These are phyloP conservation scores for Tragelaphus eurycerus DNA, from an alignment of 2,797 vertebrate species.

Conservation along the genomic window DNA sequence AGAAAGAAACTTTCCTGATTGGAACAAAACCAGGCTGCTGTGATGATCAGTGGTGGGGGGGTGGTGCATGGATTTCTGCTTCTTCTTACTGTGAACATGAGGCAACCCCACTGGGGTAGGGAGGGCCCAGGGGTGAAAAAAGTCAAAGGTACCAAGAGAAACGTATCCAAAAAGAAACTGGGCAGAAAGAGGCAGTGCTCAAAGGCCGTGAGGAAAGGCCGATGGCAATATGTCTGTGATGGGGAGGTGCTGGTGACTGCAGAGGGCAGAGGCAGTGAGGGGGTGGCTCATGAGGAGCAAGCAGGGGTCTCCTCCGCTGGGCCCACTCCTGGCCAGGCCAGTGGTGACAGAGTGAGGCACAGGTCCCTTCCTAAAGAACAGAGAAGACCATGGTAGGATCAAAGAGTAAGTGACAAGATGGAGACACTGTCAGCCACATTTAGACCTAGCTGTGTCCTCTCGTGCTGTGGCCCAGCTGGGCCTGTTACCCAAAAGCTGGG, in stretches of 20 bases:
- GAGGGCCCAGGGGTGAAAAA: accelerated
- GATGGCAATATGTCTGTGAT: neutral
- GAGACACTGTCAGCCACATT: neutral
- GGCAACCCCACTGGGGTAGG: accelerated
- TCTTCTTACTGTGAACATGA: neutral
- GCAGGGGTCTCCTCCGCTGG: neutral
- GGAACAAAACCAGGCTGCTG: neutral
- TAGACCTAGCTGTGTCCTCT: neutral
- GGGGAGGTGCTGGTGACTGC: neutral
- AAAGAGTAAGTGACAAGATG: neutral
- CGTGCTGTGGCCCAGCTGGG: neutral
- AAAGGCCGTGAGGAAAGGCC: neutral
- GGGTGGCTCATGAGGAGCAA: neutral
- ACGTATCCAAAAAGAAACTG: neutral
- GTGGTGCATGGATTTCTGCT: neutral
- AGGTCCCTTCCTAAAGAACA: neutral
- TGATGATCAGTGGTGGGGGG: neutral
- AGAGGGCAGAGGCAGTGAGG: neutral
- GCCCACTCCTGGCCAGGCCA: neutral
- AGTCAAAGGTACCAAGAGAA: neutral
- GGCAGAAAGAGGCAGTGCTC: neutral
- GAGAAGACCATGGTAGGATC: neutral
- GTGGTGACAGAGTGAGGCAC: neutral
- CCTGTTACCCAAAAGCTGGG: neutral
- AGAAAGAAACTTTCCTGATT: neutral